phyloP scores from a whole-genome alignment of 1,140 invertebrate species.

The Bombyx mandarina region DNA sequence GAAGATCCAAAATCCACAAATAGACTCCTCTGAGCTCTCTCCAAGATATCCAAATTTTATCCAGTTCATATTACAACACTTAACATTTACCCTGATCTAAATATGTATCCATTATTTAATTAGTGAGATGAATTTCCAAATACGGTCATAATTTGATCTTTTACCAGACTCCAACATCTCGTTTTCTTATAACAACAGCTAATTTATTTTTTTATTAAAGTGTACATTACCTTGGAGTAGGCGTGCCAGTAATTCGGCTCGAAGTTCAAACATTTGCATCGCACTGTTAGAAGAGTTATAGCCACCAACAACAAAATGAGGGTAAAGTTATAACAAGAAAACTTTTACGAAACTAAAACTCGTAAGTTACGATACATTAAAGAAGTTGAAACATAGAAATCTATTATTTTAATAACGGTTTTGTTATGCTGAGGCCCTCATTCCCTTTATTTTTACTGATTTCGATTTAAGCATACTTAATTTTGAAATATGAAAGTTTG shows the following conservation, averaged over 20 bases:
- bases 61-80: too few relatives aligned
- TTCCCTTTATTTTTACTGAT: too few relatives aligned
- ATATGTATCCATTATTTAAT: neutral
- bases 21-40: too few relatives aligned
- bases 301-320: neutral
- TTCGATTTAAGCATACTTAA: too few relatives aligned
- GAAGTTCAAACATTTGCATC: too few relatives aligned
- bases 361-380: slow-evolving; percentile 5
- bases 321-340: slow-evolving; percentile 7
- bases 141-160: neutral
- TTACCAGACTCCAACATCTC: neutral
- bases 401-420: slow-evolving; percentile 6
- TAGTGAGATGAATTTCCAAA: neutral
- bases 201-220: neutral
- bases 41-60: too few relatives aligned
- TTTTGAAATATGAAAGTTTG: too few relatives aligned
- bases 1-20: too few relatives aligned
- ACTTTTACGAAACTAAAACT: slow-evolving; percentile 5
- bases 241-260: too few relatives aligned
- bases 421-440: slow-evolving; percentile 2
- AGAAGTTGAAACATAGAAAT: slow-evolving; percentile 2
- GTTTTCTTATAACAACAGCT: neutral
- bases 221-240: neutral
- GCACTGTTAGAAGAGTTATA: slow-evolving; percentile 6
- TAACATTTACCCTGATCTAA: too few relatives aligned